Evolutionary conservation across 2,888 invertebrate genomes (phyloP), one percentile per base, ranked within the genome.

Genomic region (Arctia plantaginis): DNA sequence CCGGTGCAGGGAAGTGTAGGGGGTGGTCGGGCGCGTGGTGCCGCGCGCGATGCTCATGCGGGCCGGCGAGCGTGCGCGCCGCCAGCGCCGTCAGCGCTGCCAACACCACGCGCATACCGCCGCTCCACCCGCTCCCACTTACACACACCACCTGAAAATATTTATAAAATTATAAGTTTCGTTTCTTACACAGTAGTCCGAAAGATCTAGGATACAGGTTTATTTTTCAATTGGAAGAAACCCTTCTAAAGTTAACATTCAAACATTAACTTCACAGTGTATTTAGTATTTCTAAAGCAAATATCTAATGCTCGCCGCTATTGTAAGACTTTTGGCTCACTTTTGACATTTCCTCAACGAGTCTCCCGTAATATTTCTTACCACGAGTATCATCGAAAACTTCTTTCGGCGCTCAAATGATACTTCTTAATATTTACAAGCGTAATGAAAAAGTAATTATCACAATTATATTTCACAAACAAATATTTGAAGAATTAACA

Each of bases 101-200:
- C 87, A 94, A 91, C 91, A 95, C 92, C 92, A 94, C 94, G 92
- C 93, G 94, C 95, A 95, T 95, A 86, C 93, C 95, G 93, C 94
- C 90, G 93, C 92, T 90, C 86, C 91, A 89, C 91, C 90, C 89
- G 86, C 91, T 90, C 91, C 93, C 92, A 89, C 91, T 70, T 62
- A 70, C 30, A 89, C 87, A 92, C 92, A 92, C 91, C 93, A 94
- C 94, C 95, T 95, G 93, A 27, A 95, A 90, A 62, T 62, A 12
- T 27, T 69, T 44, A 20, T 51, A 39, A n/a, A n/a, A 30, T n/a
- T n/a, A n/a, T 47, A 51, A n/a, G 1, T 35, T 55, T 35, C 3
- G n/a, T n/a, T n/a, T n/a, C n/a, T n/a, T n/a, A 6, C 15, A 39
- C 7, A 20, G 6, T 6, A 51, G 51, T 15, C 55, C 23, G 13